phyloP scores from a whole-genome alignment of 2,888 invertebrate species.

The Xiphydria camelus region DNA sequence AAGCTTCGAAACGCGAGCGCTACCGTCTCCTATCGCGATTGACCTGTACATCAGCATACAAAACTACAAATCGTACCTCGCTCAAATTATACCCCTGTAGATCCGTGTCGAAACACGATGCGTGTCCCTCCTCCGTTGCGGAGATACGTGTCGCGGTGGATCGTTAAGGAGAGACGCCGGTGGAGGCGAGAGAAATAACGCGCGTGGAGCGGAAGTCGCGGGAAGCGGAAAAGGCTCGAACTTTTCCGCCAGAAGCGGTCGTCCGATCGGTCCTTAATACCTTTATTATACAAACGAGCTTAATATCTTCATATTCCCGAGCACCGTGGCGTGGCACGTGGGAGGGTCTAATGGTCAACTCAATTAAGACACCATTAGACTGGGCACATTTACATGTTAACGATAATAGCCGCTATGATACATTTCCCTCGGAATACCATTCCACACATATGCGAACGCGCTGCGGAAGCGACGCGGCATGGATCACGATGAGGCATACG shows the following conservation, averaged over 20 bases:
- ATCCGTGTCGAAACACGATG: no score
- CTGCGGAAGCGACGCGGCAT: neutral
- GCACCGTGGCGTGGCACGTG: conserved; percentile 17
- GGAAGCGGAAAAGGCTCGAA: neutral
- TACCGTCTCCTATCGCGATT: no score
- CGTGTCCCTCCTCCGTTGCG: no score
- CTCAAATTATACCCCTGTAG: no score
- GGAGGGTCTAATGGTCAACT: conserved; percentile 48
- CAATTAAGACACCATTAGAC: conserved; percentile 52
- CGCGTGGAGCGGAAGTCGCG: no score
- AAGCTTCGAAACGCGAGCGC: no score
- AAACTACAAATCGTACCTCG: no score
- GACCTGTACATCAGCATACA: no score
- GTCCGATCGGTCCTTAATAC: conserved; percentile 23
- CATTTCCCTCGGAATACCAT: conserved; percentile 35
- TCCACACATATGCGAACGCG: conserved; percentile 2
- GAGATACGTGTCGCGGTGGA: no score
- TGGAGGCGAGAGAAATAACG: no score
- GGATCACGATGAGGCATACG: no score
- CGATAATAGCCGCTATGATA: conserved; percentile 50
- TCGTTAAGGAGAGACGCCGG: no score
- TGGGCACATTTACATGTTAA: conserved; percentile 48
- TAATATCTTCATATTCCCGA: conserved; percentile 37
- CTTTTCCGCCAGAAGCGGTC: neutral
- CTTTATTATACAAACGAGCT: conserved; percentile 32